These are phyloP conservation scores for Volucella inflata DNA, from an alignment of 2,888 invertebrate genomes.

Conservation along the genomic window DNA sequence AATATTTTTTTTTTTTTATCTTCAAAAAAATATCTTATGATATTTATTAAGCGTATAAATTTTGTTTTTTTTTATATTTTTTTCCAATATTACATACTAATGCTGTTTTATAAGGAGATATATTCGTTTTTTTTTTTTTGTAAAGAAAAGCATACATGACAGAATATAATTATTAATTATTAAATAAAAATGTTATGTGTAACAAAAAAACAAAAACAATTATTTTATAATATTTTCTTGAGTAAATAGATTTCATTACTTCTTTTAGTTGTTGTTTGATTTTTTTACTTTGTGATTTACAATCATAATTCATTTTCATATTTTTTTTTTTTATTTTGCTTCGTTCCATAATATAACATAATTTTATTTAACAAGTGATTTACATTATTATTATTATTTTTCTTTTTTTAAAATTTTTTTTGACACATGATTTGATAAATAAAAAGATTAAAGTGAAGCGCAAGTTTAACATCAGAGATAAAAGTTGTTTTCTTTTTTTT, in stretches of 20 bases:
- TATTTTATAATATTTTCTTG: slow-evolving; percentile 33
- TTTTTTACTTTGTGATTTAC: slow-evolving; percentile 43
- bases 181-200: slow-evolving; percentile 31
- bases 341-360: slow-evolving; percentile 46
- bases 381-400: neutral
- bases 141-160: slow-evolving; percentile 50
- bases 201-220: slow-evolving; percentile 33
- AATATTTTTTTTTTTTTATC: slow-evolving; percentile 26
- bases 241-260: slow-evolving; percentile 49
- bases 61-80: slow-evolving; percentile 33
- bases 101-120: slow-evolving; percentile 42
- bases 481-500: slow-evolving; percentile 19
- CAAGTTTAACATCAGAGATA: slow-evolving; percentile 38
- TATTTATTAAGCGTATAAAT: slow-evolving; percentile 70
- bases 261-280: neutral
- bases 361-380: slow-evolving; percentile 65
- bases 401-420: slow-evolving; percentile 33
- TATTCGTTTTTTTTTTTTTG: slow-evolving; percentile 18
- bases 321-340: slow-evolving; percentile 7
- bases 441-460: slow-evolving; percentile 41
- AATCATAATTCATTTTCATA: slow-evolving; percentile 52
- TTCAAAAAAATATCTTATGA: slow-evolving; percentile 64
- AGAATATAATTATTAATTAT: slow-evolving; percentile 48
- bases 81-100: slow-evolving; percentile 48
- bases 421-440: slow-evolving; percentile 66